phyloP scores from a whole-genome alignment of 2,888 invertebrate genomes.

The Ochropleura leucogaster region DNA sequence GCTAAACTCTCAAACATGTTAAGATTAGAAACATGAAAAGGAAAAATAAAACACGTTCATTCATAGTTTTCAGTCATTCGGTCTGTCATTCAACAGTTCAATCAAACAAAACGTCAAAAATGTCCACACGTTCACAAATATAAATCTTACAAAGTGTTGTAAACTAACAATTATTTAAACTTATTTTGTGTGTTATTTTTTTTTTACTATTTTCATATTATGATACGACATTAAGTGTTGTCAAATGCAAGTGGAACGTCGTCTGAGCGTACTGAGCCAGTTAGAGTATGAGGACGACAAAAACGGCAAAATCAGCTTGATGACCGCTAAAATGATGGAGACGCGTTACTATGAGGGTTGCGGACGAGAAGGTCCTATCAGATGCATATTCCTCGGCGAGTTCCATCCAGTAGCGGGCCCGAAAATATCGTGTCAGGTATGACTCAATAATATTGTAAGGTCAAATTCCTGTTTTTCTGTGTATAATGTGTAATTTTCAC shows the following conservation, averaged over 20 bases:
- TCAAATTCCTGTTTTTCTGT: conserved; percentile 29
- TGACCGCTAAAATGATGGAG: conserved; percentile 83
- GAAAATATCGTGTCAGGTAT: conserved; percentile 96
- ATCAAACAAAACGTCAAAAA: conserved; percentile 58
- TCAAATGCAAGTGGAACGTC: conserved; percentile 73
- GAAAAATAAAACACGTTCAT: background rate
- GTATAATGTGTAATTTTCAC: conserved; percentile 11
- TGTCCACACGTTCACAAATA: conserved; percentile 49
- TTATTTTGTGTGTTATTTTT: conserved; percentile 49
- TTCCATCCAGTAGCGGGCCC: conserved; percentile 95
- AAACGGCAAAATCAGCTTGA: conserved; percentile 70
- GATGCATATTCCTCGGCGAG: conserved; percentile 95
- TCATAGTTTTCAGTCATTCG: conserved; percentile 29
- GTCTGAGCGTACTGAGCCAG: conserved; percentile 64
- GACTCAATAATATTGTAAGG: conserved; percentile 45
- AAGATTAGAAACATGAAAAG: too few species aligned
- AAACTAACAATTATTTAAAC: conserved; percentile 17
- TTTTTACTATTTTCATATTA: conserved; percentile 57
- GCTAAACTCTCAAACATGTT: too few species aligned
- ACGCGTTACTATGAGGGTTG: conserved; percentile 91
- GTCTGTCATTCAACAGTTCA: conserved; percentile 25
- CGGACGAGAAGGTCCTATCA: conserved; percentile 93
- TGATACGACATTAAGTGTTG: conserved; percentile 62
- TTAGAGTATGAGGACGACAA: conserved; percentile 70
- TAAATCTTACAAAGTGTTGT: conserved; percentile 26